These are phyloP conservation scores for Trachops cirrhosus DNA, from an alignment of 2,797 vertebrate genomes.

Conservation along the genomic window DNA sequence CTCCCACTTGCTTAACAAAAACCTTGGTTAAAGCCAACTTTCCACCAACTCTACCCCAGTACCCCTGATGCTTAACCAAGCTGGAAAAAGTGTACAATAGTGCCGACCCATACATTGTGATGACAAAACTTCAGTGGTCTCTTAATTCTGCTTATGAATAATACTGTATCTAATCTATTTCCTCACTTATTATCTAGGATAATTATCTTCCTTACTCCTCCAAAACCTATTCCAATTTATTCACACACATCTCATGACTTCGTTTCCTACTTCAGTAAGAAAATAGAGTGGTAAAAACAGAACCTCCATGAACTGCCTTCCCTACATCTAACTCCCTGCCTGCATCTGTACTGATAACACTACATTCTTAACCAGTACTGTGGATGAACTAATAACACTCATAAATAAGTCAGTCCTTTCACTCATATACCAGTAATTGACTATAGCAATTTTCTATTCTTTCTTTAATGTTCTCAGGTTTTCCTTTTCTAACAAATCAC, in stretches of 20 bases:
- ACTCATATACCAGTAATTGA: neutral
- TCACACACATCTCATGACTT: neutral
- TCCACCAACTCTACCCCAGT: neutral
- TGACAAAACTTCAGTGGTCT: neutral
- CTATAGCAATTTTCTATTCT: neutral
- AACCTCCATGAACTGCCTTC: neutral
- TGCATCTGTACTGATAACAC: neutral
- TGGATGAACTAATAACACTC: neutral
- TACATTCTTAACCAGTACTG: neutral
- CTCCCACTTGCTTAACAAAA: neutral
- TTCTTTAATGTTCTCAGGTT: neutral
- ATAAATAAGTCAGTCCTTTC: neutral
- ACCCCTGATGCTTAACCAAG: neutral
- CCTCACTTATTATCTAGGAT: neutral
- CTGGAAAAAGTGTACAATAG: neutral
- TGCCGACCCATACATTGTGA: neutral
- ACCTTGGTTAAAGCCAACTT: neutral
- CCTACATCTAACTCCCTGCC: neutral
- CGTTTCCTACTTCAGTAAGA: neutral
- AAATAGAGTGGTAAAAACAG: neutral
- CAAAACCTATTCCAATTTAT: neutral
- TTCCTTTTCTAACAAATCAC: neutral
- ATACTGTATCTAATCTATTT: neutral
- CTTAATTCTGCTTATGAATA: neutral
- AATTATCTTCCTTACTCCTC: neutral